These are phyloP conservation scores for Syngnathus acus DNA, from an alignment of 2,797 vertebrate genomes.

Conservation along the genomic window DNA sequence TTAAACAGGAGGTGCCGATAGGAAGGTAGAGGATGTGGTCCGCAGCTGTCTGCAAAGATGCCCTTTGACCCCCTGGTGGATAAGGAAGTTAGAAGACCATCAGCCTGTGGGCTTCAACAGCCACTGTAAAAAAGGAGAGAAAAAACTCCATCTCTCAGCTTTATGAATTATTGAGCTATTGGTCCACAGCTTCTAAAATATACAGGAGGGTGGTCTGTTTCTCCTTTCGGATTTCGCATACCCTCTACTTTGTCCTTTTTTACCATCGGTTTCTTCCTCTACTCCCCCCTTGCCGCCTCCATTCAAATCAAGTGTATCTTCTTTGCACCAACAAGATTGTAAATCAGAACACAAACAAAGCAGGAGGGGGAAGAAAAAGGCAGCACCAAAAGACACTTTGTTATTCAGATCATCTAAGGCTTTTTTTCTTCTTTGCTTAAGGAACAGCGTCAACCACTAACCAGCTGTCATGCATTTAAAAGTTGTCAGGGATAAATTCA, in stretches of 20 bases:
- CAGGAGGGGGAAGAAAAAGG: constrained; percentile 7
- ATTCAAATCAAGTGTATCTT: constrained; percentile 29
- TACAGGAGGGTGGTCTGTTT: constrained; percentile 66
- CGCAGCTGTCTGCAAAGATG: constrained; percentile 54
- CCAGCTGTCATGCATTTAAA: constrained; percentile 64
- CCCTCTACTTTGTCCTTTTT: constrained; percentile 1
- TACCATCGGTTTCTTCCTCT: constrained; percentile 1
- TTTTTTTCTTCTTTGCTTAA: constrained; percentile 35
- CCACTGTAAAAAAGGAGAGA: constrained; percentile 26
- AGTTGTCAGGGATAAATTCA: constrained; percentile 52
- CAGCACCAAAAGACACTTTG: constrained; percentile 44
- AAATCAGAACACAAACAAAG: constrained; percentile 56
- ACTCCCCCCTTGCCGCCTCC: not conserved
- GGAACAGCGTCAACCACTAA: constrained; percentile 48
- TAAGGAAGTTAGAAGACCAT: constrained; percentile 63
- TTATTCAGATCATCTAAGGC: constrained; percentile 47
- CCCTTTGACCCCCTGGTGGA: constrained; percentile 56
- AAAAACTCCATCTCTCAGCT: constrained; percentile 57
- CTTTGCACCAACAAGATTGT: constrained; percentile 23
- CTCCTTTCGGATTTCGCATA: constrained; percentile 41
- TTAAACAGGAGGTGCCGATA: constrained; percentile 58
- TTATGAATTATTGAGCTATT: constrained; percentile 86
- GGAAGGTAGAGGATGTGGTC: constrained; percentile 55
- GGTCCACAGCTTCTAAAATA: constrained; percentile 76
- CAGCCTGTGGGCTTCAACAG: constrained; percentile 57